Evolutionary conservation across 1,140 invertebrate genomes (phyloP), one percentile per base, ranked within the genome.

Genomic region (Epicauta chinensis): DNA sequence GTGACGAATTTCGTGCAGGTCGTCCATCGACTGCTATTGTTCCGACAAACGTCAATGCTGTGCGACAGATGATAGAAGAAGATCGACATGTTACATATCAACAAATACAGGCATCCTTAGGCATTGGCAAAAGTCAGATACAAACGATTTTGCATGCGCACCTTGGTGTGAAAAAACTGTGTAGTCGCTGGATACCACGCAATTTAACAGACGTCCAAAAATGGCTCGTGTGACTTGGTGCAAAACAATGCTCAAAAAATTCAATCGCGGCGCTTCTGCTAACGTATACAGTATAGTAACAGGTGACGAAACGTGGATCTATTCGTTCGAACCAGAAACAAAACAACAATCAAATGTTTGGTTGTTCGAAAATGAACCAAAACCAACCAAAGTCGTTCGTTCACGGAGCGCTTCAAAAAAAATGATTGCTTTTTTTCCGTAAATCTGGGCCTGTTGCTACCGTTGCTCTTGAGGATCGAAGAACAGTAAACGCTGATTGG

Each of bases 361-460:
- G 16, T 16, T 52, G n/a, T 35, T 52, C 42, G 60, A 66, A 66
- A 55, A 64, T 38, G 62, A 69, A 51, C 52, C 53, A 53, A 68
- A 69, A 47, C 60, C 62, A 62, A 67, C 59, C 48, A 68, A 57
- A 68, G 58, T 66, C 55, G 53, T 63, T 64, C 59, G 60, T 17
- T 48, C 36, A 45, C 45, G 60, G 56, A 68, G 59, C 52, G 58
- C 55, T 16, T 59, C 53, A 10, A 61, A 66, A 47, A 52, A 66
- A 64, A 67, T 64, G 55, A 35, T 58, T 32, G 56, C 46, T 30
- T 55, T 63, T 59, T 44, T 60, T 65, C 16, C 51, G 42, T 12
- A 60, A 44, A 56, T 60, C 23, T 49, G 55, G 55, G 41, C 53
- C 58, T 59, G 53, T 61, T 7, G 55, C 52, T 13, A 64, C 57